Evolutionary conservation across 2,888 invertebrate genomes (phyloP).

Genomic region (Labia minor): DNA sequence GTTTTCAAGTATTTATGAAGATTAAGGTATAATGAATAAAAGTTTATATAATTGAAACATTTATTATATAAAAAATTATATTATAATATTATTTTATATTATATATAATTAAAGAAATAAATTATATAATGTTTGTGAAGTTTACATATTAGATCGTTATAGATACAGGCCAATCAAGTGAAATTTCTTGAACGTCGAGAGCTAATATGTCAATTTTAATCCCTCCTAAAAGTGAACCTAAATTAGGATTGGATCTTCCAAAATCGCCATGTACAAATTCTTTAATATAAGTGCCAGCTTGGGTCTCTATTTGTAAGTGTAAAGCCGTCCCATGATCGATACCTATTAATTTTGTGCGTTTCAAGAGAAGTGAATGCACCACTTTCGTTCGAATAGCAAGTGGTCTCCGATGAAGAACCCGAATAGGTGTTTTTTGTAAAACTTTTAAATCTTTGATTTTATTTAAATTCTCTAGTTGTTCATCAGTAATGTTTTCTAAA

Average conservation of each 20-base stretch:
- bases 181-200: constrained; percentile 67
- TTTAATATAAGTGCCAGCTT: constrained; percentile 94
- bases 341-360: not conserved
- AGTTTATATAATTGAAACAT: too few species aligned
- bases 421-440: constrained; percentile 78
- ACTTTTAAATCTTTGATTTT: constrained; percentile 43
- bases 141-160: too few species aligned
- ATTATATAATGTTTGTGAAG: too few species aligned
- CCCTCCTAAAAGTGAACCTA: constrained; percentile 54
- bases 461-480: constrained; percentile 34
- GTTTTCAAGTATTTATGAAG: too few species aligned
- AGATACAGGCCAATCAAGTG: constrained; percentile 75
- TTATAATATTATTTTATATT: too few species aligned
- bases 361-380: constrained; percentile 48
- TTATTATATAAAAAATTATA: too few species aligned
- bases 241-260: constrained; percentile 70
- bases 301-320: constrained; percentile 55
- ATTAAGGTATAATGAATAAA: too few species aligned
- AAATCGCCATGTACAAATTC: constrained; percentile 97
- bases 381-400: constrained; percentile 54
- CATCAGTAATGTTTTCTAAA: constrained; percentile 37
- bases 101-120: too few species aligned
- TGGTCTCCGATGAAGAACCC: constrained; percentile 80
- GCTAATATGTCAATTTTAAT: constrained; percentile 75
- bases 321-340: not conserved